Percentiles rank a stretch among this genome's conserved stretches.
phyloP scores from a whole-genome alignment of 2,888 invertebrate species.

The Koerneria pararmatus region DNA sequence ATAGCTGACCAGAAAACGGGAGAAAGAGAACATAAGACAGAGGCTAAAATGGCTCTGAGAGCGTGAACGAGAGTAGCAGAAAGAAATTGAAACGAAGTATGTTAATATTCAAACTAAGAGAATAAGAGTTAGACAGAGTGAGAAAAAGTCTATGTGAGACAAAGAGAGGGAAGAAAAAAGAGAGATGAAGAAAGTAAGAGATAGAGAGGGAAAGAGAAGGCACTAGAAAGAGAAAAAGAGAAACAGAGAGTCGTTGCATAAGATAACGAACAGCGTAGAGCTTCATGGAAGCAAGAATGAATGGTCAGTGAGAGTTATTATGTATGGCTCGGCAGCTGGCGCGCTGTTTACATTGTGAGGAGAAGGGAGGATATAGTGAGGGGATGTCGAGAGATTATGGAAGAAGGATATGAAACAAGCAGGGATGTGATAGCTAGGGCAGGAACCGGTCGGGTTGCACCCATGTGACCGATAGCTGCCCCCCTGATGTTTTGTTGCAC shows the following conservation, averaged over 20 bases:
- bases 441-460: background rate
- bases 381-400: background rate
- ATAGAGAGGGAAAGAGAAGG: constrained; percentile 21
- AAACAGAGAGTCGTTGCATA: background rate
- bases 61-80: background rate
- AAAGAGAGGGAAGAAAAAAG: background rate
- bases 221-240: constrained; percentile 13
- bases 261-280: constrained; percentile 13
- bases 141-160: constrained; percentile 16
- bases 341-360: no score
- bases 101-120: background rate
- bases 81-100: constrained; percentile 14
- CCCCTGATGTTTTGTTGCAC: no score
- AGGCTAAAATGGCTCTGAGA: constrained; percentile 1
- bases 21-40: background rate
- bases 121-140: background rate
- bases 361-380: background rate
- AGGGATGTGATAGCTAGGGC: background rate
- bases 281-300: no score
- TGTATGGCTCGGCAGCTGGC: no score
- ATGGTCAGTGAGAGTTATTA: no score
- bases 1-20: no score
- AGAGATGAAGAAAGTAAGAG: background rate
- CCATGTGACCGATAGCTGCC: no score
- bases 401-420: background rate